Percentiles rank a stretch among this genome's conserved stretches.
phyloP scores from a whole-genome alignment of 2,797 vertebrate species.

The Enteromius unitaeniatus region DNA sequence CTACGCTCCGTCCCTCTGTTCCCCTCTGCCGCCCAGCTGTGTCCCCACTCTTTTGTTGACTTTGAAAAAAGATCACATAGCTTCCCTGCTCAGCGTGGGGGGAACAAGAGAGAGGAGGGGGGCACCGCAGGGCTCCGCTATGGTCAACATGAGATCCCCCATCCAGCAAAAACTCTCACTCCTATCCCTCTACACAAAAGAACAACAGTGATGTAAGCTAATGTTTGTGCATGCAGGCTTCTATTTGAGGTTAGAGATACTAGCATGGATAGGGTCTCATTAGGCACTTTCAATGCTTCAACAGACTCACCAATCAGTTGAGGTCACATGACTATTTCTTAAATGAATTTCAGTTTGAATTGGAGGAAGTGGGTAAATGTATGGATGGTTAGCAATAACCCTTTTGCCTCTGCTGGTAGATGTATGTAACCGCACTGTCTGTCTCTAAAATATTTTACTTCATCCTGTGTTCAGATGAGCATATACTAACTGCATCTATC shows the following conservation, averaged over 20 bases:
- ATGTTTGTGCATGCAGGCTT: constrained; percentile 57
- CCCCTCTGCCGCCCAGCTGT: constrained; percentile 74
- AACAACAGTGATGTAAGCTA: constrained; percentile 36
- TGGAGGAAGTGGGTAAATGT: background rate
- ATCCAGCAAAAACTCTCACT: constrained; percentile 40
- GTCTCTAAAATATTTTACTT: background rate
- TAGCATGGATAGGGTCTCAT: constrained; percentile 7
- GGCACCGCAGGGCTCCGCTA: constrained; percentile 65
- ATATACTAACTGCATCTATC: background rate
- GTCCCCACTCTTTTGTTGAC: constrained; percentile 78
- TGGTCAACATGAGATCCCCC: constrained; percentile 69
- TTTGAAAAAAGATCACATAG: constrained; percentile 82
- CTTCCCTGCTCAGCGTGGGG: constrained; percentile 69
- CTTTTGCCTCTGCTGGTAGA: constrained; percentile 2
- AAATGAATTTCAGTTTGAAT: background rate
- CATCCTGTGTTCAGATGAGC: background rate
- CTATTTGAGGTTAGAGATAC: constrained; percentile 30
- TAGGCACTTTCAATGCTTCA: constrained; percentile 12
- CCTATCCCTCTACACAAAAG: constrained; percentile 48
- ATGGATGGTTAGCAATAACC: background rate
- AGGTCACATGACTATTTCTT: constrained; percentile 11
- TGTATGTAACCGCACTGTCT: background rate
- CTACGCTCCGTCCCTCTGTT: constrained; percentile 75
- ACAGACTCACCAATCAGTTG: background rate
- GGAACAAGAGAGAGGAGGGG: constrained; percentile 56